Evolutionary conservation across 1,140 invertebrate species (phyloP), one percentile per base, ranked within the genome.

Genomic region (Globodera rostochiensis): DNA sequence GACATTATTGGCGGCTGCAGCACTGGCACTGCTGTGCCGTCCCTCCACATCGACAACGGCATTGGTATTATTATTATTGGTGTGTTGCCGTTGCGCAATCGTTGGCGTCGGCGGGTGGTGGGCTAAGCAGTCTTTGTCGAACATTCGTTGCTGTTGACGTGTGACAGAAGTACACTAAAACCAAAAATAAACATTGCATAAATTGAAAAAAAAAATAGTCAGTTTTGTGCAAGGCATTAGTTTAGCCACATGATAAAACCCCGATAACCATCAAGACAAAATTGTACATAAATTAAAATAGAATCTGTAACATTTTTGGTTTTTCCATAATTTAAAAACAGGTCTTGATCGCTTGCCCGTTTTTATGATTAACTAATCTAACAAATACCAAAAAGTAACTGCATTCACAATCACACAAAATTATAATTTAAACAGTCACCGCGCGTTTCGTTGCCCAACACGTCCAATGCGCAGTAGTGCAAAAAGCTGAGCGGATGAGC

Each of bases 391-490:
- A 19, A 73, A 73, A 21, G 21, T 46, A 73, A 73, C 7, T 15
- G 15, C 15, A 47, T 19, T 13, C 45, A 73, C 74, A 25, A 25
- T 25, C 25, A 25, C n/a, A n/a, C n/a, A 45, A 46, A 36, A 36
- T 36, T 3, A 36, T 36, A 0, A 36, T 36, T 36, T 36, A 36
- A 36, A 25, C 73, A 7, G 49, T 73, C 74, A 86, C 85, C 71
- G 79, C 69, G 25, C 71, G 85, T 19, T 69, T 81, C 7, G 79
- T 64, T 71, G 80, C 15, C 82, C 80, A 86, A 25, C 73, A 80
- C 15, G 50, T 66, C 64, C 66, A 79, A 9, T 50, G 64, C 60
- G 81, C 77, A 19, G 84, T 87, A 13, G 21, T 66, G 82, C 15
- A 82, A 36, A 80, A 77, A 53, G 50, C 53, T 15, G 73, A 83